These are phyloP conservation scores for Pycnomerus fuliginosus DNA, from an alignment of 2,888 invertebrate genomes.

Conservation along the genomic window DNA sequence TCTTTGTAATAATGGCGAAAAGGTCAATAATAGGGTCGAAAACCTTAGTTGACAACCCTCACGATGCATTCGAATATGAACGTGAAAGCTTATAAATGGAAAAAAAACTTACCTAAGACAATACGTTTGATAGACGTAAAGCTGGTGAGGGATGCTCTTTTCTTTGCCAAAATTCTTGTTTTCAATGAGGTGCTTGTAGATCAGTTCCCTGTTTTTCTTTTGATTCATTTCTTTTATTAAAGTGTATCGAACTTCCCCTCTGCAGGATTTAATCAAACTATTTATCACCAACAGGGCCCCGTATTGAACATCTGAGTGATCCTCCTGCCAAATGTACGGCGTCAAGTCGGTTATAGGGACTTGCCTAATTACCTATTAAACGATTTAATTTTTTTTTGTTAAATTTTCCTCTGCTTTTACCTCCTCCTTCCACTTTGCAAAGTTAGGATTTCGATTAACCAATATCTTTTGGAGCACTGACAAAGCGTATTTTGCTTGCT, in stretches of 20 bases:
- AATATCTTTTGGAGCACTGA: constrained; percentile 45
- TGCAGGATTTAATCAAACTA: constrained; percentile 42
- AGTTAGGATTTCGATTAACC: constrained; percentile 29
- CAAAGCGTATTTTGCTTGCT: constrained; percentile 38
- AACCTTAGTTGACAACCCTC: no score
- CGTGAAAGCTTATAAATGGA: no score
- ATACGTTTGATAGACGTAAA: constrained; percentile 47
- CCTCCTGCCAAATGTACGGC: constrained; percentile 36
- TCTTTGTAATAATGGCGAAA: no score
- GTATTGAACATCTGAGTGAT: constrained; percentile 39
- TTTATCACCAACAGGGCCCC: constrained; percentile 45
- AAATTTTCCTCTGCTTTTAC: constrained; percentile 28
- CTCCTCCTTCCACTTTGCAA: constrained; percentile 39
- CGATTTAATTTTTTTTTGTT: background rate
- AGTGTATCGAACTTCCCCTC: constrained; percentile 39
- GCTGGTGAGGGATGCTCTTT: constrained; percentile 43
- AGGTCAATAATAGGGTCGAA: no score
- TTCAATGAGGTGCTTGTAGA: constrained; percentile 35
- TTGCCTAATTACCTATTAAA: constrained; percentile 37
- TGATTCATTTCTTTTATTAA: constrained; percentile 44
- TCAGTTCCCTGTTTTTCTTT: constrained; percentile 33
- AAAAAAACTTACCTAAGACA: constrained; percentile 43
- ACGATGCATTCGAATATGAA: no score
- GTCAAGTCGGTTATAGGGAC: constrained; percentile 37
- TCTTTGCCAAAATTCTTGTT: constrained; percentile 31